Evolutionary conservation across 2,888 invertebrate genomes (phyloP), one percentile per base, ranked within the genome.

Genomic region (Glyphotaelius pellucidus): DNA sequence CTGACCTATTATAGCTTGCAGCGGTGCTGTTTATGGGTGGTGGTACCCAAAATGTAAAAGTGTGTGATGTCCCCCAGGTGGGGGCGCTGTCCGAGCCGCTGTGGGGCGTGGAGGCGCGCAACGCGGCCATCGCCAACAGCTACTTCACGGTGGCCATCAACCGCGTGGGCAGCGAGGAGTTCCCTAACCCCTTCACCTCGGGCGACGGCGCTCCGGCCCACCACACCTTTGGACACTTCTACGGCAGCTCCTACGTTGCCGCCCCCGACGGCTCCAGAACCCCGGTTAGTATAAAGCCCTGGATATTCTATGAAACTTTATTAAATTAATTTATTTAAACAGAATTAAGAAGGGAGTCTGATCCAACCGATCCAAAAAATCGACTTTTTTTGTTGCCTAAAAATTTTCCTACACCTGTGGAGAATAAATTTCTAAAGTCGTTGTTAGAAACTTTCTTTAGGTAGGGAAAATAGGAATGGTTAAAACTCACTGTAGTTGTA

Each of bases 41-140:
- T 3, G 32, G 32, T 32, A 32, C 32, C 32, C 32, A 38, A 47
- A 85, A n/a, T 19, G 25, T 25, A 42, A 85, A 3, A 14, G 32
- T 15, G 12, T 9, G 7, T 38, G 15, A 11, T 85, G 14, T 38
- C 5, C 30, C 30, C 19, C 47, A 95, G 95, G 94, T 97, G 88
- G 96, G 97, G 0, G 96, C 95, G 38, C 96, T 97, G 88, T 99
- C 99, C 94, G 99, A 99, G 95, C 98, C 99, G 0, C 95, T 99
- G 94, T 99, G 99, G 99, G 97, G 98, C 0, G 97, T 99, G 93
- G 99, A 99, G 96, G 99, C 99, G 0, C 96, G 99, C 93, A 98
- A 98, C 95, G 99, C 99, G 2, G 99, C 99, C 0, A 97, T 99
- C 92, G 99, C 99, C 0, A 99, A 99, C 94, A 97, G 97, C 94